Evolutionary conservation across 2,113 vertebrate genomes (phyloP).

Genomic region (Clinocottus analis): DNA sequence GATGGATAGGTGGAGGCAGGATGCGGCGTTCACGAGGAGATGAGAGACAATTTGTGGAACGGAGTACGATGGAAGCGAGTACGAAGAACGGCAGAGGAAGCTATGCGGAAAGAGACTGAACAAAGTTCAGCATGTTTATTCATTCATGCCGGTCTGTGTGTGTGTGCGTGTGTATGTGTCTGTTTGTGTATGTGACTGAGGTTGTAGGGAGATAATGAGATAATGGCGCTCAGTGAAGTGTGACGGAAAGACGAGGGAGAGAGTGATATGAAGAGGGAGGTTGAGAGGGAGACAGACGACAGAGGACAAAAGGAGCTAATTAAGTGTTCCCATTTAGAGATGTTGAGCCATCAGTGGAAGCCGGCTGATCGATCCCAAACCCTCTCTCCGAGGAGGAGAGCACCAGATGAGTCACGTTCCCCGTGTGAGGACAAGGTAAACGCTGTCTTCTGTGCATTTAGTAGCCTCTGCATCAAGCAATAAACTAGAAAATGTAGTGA

Average conservation of each 20-base stretch:
- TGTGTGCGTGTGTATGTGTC: slow-evolving; percentile 1
- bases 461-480: background rate
- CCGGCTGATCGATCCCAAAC: slow-evolving; percentile 44
- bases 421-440: slow-evolving; percentile 20
- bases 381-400: slow-evolving; percentile 26
- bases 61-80: background rate
- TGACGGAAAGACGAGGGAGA: slow-evolving; percentile 47
- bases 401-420: slow-evolving; percentile 5
- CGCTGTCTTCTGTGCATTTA: background rate
- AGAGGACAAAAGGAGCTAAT: slow-evolving; percentile 73
- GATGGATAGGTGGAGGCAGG: slow-evolving; percentile 39
- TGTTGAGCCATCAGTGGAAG: slow-evolving; percentile 44
- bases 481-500: background rate
- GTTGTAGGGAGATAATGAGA: slow-evolving; percentile 64
- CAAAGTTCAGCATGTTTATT: slow-evolving; percentile 58
- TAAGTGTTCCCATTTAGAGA: slow-evolving; percentile 66
- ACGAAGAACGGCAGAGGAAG: slow-evolving; percentile 9
- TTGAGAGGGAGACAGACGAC: slow-evolving; percentile 45
- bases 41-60: slow-evolving; percentile 33
- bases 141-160: slow-evolving; percentile 18
- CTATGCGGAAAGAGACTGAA: slow-evolving; percentile 26
- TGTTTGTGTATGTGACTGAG: slow-evolving; percentile 30
- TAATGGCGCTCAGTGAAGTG: slow-evolving; percentile 67
- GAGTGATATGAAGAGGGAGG: slow-evolving; percentile 59
- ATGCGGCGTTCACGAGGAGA: slow-evolving; percentile 32